These are phyloP conservation scores for Musca vetustissima DNA, from an alignment of 1,140 invertebrate species.

Conservation along the genomic window DNA sequence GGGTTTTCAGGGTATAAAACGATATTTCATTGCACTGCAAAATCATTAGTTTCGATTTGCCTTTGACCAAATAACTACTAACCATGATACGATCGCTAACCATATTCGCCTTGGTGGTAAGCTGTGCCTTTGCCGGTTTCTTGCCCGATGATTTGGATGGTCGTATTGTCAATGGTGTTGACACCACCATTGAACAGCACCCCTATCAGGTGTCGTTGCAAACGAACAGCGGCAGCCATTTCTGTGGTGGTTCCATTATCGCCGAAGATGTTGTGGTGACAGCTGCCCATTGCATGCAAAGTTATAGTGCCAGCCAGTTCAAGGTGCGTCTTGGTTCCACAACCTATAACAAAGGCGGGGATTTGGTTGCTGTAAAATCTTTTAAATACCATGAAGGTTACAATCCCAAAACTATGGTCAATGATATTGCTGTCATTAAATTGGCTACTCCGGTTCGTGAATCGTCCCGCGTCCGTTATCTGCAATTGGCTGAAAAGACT, in stretches of 20 bases:
- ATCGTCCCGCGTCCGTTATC: constrained; percentile 28
- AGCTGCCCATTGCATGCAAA: constrained; percentile 63
- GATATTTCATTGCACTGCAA: not conserved
- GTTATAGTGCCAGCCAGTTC: constrained; percentile 28
- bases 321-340: constrained; percentile 44
- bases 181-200: constrained; percentile 33
- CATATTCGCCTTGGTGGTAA: constrained; percentile 4
- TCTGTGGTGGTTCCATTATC: constrained; percentile 64
- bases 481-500: constrained; percentile 33
- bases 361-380: constrained; percentile 33
- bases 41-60: not conserved
- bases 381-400: constrained; percentile 44
- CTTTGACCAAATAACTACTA: not conserved
- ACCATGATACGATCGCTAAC: constrained; percentile 33
- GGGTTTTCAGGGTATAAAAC: not conserved
- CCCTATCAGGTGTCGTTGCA: constrained; percentile 45
- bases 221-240: constrained; percentile 39
- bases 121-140: not conserved
- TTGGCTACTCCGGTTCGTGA: constrained; percentile 42
- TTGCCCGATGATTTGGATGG: constrained; percentile 19
- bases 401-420: constrained; percentile 37
- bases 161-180: constrained; percentile 29
- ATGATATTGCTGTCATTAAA: constrained; percentile 60
- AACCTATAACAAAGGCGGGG: constrained; percentile 35
- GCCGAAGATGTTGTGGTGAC: constrained; percentile 54